Base-by-base conservation (phyloP, 2,113 vertebrate species). In the Scytalopus superciliaris region DNA sequence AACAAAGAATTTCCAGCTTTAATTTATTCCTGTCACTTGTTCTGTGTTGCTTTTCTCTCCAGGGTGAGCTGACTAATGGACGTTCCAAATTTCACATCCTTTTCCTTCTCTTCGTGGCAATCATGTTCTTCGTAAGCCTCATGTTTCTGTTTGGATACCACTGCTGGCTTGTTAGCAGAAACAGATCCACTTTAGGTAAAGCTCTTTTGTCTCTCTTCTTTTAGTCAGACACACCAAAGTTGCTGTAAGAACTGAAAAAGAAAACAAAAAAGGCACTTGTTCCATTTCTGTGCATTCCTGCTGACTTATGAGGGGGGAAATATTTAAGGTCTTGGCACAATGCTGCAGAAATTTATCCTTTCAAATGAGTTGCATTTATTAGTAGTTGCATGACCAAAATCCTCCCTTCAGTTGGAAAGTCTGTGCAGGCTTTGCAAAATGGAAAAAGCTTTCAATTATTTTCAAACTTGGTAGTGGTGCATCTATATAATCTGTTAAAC, bases 91-190 rank as follows among this genome's bases (percentile, higher is more conserved):
- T 99, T 95, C 99, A 99, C 14, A 98, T 99, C 70, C 98, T 99
- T 86, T 99, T 99, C 97, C 99, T 99, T 59, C 98, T 99, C 97
- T 99, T 99, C 87, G 98, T 99, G 97, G 99, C 99, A 3, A 97
- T 99, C 97, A 99, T 99, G 99, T 99, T 99, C 97, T 99, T 99
- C 33, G 98, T 99, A 44, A 99, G 99, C 98, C 99, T 99, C 80
- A 98, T 99, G 98, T 99, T 99, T 96, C 99, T 99, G 33, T 99
- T 99, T 94, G 98, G 99, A 86, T 99, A 99, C 95, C 99, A 99
- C 79, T 99, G 99, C 93, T 99, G 99, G 99, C 98, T 99, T 17
- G 98, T 99, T 72, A 98, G 98, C 88, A 98, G 98, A 93, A 99
- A 99, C 98, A 98, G 99, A 96, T 99, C 99, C 52, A 99, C 99